phyloP scores from a whole-genome alignment of 2,888 invertebrate species.

The Hirtodrosophila duncani region DNA sequence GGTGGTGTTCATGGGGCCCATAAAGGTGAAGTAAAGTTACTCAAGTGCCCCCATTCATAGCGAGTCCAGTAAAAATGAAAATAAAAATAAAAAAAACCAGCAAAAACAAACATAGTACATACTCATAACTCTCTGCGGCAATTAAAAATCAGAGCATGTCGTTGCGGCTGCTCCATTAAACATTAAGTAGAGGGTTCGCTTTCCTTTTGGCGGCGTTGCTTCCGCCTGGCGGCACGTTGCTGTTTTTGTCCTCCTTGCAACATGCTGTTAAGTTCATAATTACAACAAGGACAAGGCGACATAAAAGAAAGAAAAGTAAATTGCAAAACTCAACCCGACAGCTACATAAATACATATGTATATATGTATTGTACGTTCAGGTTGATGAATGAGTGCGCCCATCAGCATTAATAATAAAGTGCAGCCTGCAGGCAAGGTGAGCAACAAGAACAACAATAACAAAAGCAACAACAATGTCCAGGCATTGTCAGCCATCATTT shows the following conservation, averaged over 20 bases:
- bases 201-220: constrained; percentile 15
- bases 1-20: neutral
- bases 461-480: constrained; percentile 14
- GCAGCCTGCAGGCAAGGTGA: no score
- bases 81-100: constrained; percentile 9
- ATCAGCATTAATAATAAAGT: constrained; percentile 50
- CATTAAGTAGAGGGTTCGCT: constrained; percentile 34
- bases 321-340: constrained; percentile 15
- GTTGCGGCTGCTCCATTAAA: constrained; percentile 42
- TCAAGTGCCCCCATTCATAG: constrained; percentile 7
- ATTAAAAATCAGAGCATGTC: constrained; percentile 41
- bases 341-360: neutral
- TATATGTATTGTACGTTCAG: neutral
- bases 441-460: constrained; percentile 9
- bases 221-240: constrained; percentile 14
- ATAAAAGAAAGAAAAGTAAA: constrained; percentile 35
- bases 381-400: constrained; percentile 6
- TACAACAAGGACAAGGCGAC: constrained; percentile 38
- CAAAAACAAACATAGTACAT: constrained; percentile 14
- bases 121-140: no score
- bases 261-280: constrained; percentile 45
- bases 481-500: constrained; percentile 27
- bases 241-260: neutral
- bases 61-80: constrained; percentile 8
- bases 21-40: constrained; percentile 7